phyloP scores from a whole-genome alignment of 2,797 vertebrate species.

The Pelobates cultripes region DNA sequence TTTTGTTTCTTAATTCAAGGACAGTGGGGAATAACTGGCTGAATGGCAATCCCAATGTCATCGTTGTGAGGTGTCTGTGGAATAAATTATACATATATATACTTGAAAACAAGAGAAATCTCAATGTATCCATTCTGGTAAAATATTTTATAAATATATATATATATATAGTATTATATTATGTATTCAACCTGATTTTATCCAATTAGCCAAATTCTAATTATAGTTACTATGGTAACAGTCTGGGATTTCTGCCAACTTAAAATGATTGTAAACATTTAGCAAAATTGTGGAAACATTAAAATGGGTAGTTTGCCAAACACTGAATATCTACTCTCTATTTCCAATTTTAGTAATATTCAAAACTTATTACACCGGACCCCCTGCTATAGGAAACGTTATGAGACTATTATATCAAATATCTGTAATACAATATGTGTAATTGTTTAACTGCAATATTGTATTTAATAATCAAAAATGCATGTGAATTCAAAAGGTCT shows the following conservation, averaged over 20 bases:
- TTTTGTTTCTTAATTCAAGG: too few relatives aligned
- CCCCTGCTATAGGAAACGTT: background rate
- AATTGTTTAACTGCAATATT: background rate
- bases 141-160: too few relatives aligned
- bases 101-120: too few relatives aligned
- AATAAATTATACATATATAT: background rate
- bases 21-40: too few relatives aligned
- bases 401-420: background rate
- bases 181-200: background rate
- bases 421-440: background rate
- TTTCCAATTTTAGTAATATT: background rate
- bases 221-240: slow-evolving; percentile 1
- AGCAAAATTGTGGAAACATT: background rate
- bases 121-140: too few relatives aligned
- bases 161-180: background rate
- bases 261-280: background rate
- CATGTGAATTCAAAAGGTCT: background rate
- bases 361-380: background rate
- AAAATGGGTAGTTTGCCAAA: background rate
- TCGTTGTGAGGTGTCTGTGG: background rate
- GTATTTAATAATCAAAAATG: background rate
- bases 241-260: background rate
- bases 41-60: too few relatives aligned
- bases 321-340: background rate
- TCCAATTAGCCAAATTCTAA: background rate